Evolutionary conservation across 2,113 vertebrate species (phyloP).

Genomic region (Neolamprologus falcicula): DNA sequence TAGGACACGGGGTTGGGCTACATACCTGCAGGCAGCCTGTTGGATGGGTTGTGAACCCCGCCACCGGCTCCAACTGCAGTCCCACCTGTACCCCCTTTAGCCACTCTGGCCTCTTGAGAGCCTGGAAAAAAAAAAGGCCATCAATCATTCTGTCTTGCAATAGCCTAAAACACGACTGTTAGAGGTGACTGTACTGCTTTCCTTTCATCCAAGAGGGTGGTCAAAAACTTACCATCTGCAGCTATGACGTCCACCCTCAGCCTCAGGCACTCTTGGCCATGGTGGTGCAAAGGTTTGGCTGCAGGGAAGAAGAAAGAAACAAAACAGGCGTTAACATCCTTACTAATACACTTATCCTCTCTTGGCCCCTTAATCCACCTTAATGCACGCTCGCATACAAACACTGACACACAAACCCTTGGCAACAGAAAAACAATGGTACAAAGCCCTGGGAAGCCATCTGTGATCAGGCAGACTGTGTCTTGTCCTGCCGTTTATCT

Average conservation of each 20-base stretch:
- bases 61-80: constrained; percentile 35
- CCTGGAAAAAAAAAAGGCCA: constrained; percentile 42
- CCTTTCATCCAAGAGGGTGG: not conserved
- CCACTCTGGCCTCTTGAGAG: constrained; percentile 69
- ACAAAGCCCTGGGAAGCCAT: constrained; percentile 51
- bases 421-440: constrained; percentile 7
- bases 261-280: constrained; percentile 80
- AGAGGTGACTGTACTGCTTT: not conserved
- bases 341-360: constrained; percentile 57
- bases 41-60: constrained; percentile 68
- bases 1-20: not conserved
- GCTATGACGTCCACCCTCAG: constrained; percentile 79
- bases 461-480: constrained; percentile 48
- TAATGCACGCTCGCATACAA: not conserved
- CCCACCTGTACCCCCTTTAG: constrained; percentile 51
- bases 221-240: constrained; percentile 77
- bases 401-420: constrained; percentile 15
- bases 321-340: constrained; percentile 50
- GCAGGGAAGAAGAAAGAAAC: constrained; percentile 15
- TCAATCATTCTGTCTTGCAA: not conserved
- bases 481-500: constrained; percentile 51
- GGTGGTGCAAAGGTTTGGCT: constrained; percentile 88
- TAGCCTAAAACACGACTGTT: not conserved
- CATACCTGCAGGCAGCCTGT: constrained; percentile 73
- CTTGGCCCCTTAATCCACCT: constrained; percentile 52